phyloP scores from a whole-genome alignment of 2,888 invertebrate species.

The Griposia aprilina region DNA sequence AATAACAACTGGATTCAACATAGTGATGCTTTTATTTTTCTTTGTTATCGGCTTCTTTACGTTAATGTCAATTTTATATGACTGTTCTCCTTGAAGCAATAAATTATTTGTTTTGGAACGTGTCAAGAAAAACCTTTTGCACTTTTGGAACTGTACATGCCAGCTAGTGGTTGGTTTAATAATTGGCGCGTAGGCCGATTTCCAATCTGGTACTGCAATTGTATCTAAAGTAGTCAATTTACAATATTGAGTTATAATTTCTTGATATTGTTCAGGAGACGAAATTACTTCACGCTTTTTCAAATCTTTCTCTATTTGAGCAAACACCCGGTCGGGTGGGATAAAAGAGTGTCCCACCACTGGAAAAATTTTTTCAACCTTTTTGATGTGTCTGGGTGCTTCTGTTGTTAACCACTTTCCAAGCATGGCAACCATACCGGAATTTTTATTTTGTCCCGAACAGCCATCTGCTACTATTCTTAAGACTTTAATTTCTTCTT shows the following conservation, averaged over 20 bases:
- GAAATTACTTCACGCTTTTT: constrained; percentile 50
- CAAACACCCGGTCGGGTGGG: constrained; percentile 68
- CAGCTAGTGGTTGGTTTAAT: constrained; percentile 57
- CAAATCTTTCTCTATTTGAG: constrained; percentile 64
- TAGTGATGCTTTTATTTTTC: constrained; percentile 47
- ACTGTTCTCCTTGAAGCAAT: constrained; percentile 43
- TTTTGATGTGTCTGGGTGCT: neutral
- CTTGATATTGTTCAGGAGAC: constrained; percentile 44
- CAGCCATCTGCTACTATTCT: constrained; percentile 68
- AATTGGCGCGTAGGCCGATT: constrained; percentile 44
- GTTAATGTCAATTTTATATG: constrained; percentile 39
- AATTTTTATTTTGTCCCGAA: constrained; percentile 71
- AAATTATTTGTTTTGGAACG: constrained; percentile 44
- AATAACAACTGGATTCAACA: constrained; percentile 40
- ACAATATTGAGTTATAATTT: constrained; percentile 46
- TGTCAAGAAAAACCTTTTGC: constrained; percentile 43
- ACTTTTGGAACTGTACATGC: constrained; percentile 45
- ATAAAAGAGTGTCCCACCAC: constrained; percentile 45
- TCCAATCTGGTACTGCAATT: constrained; percentile 48
- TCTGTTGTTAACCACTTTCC: constrained; percentile 51
- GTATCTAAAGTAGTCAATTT: constrained; percentile 51
- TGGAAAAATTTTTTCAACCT: constrained; percentile 9
- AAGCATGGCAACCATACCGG: constrained; percentile 55
- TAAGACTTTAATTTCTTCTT: constrained; percentile 47
- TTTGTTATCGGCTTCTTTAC: constrained; percentile 32